Evolutionary conservation across 2,797 vertebrate genomes (phyloP), one percentile per base, ranked within the genome.

Genomic region (Hypotaenidia philippensis): DNA sequence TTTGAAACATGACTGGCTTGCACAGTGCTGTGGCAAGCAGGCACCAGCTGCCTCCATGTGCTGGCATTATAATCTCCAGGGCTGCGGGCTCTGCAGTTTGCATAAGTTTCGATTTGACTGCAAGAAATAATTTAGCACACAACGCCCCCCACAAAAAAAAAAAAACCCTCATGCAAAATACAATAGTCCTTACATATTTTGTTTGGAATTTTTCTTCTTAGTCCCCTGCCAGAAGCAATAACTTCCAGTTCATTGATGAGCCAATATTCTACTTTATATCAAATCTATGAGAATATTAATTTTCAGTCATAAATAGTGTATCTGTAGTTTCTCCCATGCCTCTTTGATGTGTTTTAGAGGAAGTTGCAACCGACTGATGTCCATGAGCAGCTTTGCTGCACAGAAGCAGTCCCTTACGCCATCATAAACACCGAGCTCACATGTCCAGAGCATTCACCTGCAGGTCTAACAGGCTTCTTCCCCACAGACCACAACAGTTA

Each of bases 271-370:
- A 70, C 61, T 90, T 97, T 79, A 44, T 72, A 60, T 96, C 66
- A 95, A 92, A 91, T 92, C 70, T 82, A 50, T 93, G n/a, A 71
- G 27, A 7, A 36, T 76, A 89, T 94, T 94, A 82, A 87, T 85
- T 95, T 90, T 71, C 63, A 87, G 20, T 75, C 81, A 64, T 90
- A 83, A 95, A 59, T 64, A 70, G 53, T 34, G 40, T 59, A 53
- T 72, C 45, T 92, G 61, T 79, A 57, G 17, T 83, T 66, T 95
- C 60, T 90, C 64, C 79, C 23, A 0, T 56, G 66, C 45, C 83
- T 25, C 56, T 96, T 89, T 89, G 68, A 86, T 91, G 61, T 81
- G 41, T 64, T 87, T 95, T 80, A 31, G 53, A 83, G 68, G 49
- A 71, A 61, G 27, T 78, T 72, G 23, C n/a, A 27, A 12, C 34